Conservation (phyloP, 2,113 vertebrate genomes). For the Bungarus multicinctus region DNA sequence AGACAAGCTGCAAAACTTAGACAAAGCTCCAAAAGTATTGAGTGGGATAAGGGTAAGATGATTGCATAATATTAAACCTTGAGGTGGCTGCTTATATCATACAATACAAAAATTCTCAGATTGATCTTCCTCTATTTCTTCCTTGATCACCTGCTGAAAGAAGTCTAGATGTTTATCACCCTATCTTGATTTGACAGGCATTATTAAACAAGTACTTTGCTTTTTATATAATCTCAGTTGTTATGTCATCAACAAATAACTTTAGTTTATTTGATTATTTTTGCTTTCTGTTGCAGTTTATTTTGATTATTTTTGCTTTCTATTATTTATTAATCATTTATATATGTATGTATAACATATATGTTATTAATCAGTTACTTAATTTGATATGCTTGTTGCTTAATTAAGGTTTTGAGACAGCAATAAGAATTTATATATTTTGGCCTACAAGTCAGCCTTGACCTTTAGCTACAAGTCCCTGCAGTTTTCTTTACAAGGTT, state of each 20-base stretch:
- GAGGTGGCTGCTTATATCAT: background rate
- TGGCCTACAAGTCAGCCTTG: background rate
- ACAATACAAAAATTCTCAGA: background rate
- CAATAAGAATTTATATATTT: background rate
- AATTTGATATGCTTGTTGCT: background rate
- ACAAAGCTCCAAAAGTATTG: background rate
- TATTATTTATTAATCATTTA: background rate
- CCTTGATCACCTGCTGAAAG: background rate
- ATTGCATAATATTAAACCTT: background rate
- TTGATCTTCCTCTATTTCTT: background rate
- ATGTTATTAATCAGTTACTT: background rate
- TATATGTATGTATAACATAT: background rate
- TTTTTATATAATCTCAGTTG: background rate
- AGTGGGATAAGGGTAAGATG: background rate
- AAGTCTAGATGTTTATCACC: background rate
- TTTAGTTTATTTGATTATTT: too few relatives aligned
- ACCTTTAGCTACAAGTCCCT: background rate
- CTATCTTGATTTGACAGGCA: background rate
- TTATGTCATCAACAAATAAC: background rate
- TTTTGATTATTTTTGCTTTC: background rate
- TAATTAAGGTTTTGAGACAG: background rate
- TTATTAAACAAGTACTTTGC: background rate
- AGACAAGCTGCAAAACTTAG: background rate
- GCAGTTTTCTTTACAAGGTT: background rate
- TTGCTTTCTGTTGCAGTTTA: background rate